Percentiles rank a stretch among this genome's conserved stretches.
Evolutionary conservation across 37 sponge, comb jelly and placozoan genomes (phyloP).

Genomic region (Crambe crambe): DNA sequence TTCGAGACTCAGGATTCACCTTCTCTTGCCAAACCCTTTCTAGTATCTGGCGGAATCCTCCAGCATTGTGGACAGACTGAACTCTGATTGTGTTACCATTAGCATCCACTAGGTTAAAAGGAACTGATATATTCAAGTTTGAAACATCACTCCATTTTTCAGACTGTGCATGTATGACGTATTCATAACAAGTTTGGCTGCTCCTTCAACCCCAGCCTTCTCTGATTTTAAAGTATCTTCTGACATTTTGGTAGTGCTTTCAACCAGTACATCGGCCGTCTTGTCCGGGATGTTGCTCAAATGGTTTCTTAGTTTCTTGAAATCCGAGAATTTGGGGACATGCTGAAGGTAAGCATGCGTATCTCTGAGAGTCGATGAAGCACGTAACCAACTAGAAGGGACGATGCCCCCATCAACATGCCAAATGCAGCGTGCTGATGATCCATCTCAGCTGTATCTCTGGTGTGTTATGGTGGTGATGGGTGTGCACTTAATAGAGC

Average conservation of each 20-base stretch:
- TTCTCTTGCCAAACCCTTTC: conserved; percentile 56
- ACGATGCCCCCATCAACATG: conserved; percentile 31
- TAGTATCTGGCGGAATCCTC: conserved; percentile 45
- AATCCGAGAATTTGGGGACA: conserved; percentile 43
- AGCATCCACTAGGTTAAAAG: conserved; percentile 52
- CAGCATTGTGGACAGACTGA: conserved; percentile 39
- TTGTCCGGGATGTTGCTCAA: conserved; percentile 15
- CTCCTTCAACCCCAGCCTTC: conserved; percentile 60
- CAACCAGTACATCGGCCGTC: conserved; percentile 44
- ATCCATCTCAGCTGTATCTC: conserved; percentile 32
- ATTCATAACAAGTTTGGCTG: conserved; percentile 62
- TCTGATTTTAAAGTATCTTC: conserved; percentile 48
- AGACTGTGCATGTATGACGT: conserved; percentile 16
- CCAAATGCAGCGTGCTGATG: conserved; percentile 45
- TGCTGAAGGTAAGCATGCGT: conserved; percentile 36
- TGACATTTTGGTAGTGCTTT: conserved; percentile 43
- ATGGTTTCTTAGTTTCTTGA: conserved; percentile 28
- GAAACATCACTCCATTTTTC: conserved; percentile 44
- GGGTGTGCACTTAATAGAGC: background rate
- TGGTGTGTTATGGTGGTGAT: background rate
- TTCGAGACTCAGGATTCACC: conserved; percentile 36
- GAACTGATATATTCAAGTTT: conserved; percentile 50
- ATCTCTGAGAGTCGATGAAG: conserved; percentile 20
- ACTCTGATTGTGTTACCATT: conserved; percentile 42
- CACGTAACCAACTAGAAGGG: conserved; percentile 46